Evolutionary conservation across 2,113 vertebrate genomes (phyloP), one percentile per base, ranked within the genome.

Genomic region (Nycticebus coucang): DNA sequence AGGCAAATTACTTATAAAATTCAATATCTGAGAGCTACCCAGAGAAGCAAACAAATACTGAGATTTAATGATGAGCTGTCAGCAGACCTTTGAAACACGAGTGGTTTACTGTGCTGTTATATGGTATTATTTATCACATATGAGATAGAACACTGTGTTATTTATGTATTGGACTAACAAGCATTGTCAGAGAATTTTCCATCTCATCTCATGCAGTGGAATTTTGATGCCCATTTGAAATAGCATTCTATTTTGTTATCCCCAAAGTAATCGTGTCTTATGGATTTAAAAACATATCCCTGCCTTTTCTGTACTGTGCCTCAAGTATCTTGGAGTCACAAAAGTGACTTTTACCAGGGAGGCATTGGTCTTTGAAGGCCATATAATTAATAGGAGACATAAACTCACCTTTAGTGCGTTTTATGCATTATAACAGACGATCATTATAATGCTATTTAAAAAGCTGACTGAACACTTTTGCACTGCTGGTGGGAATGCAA

Each of bases 381-480:
- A 13, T 35, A 9, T 94, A 92, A 91, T 88, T 83, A 79, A 75
- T 5, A 90, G 24, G 24, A 74, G 55, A 83, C 28, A 13, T 97
- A 45, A 90, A 50, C 15, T 79, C 28, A 83, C 9, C 11, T 35
- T 88, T 33, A n/a, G 33, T 45, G 1, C n/a, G 22, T 45, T 94
- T 37, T 68, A 62, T 45, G 17, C 18, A 89, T 92, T 86, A 69
- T 30, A 50, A 72, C 35, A 91, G 30, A 35, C 62, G 45, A 60
- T 68, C 10, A 83, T 41, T 86, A 53, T 84, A 80, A 79, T 78
- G 95, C 45, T 35, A 33, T 78, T 82, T 91, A 93, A 89, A 89
- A 68, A 77, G 41, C n/a, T 37, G 30, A 69, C n/a, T n/a, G n/a
- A n/a, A n/a, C n/a, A n/a, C n/a, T n/a, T n/a, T n/a, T n/a, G n/a